phyloP scores from a whole-genome alignment of 1,140 invertebrate genomes.

The Aplysia californica region DNA sequence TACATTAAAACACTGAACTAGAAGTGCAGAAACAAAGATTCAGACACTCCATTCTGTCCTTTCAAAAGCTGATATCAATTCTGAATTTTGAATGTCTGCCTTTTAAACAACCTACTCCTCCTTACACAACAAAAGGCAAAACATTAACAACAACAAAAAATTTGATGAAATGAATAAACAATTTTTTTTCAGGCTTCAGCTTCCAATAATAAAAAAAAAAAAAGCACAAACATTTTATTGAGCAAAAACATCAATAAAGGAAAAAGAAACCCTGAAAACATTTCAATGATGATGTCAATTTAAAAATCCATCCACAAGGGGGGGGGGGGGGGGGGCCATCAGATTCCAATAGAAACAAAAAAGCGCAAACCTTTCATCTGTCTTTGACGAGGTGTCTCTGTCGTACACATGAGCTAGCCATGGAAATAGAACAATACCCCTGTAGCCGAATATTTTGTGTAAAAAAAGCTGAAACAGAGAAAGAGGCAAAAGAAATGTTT shows the following conservation, averaged over 20 bases:
- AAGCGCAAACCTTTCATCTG: slow-evolving; percentile 37
- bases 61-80: too few species aligned
- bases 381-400: slow-evolving; percentile 79
- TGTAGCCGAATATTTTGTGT: slow-evolving; percentile 94
- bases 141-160: too few species aligned
- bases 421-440: slow-evolving; percentile 94
- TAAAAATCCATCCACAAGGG: not conserved
- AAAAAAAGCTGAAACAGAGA: slow-evolving; percentile 78
- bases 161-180: too few species aligned
- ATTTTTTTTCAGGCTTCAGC: not conserved
- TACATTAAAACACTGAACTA: too few species aligned
- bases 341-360: not conserved
- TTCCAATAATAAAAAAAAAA: not conserved
- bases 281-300: not conserved
- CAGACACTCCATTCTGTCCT: too few species aligned
- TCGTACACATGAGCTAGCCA: slow-evolving; percentile 96
- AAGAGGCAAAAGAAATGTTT: not conserved
- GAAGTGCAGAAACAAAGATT: too few species aligned
- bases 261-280: not conserved
- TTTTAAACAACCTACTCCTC: too few species aligned
- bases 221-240: not conserved
- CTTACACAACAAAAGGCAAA: too few species aligned
- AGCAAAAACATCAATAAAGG: too few species aligned
- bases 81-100: too few species aligned
- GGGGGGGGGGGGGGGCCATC: not conserved